Conservation (phyloP, 2,888 invertebrate species). For the Ditylenchus weischeri region DNA sequence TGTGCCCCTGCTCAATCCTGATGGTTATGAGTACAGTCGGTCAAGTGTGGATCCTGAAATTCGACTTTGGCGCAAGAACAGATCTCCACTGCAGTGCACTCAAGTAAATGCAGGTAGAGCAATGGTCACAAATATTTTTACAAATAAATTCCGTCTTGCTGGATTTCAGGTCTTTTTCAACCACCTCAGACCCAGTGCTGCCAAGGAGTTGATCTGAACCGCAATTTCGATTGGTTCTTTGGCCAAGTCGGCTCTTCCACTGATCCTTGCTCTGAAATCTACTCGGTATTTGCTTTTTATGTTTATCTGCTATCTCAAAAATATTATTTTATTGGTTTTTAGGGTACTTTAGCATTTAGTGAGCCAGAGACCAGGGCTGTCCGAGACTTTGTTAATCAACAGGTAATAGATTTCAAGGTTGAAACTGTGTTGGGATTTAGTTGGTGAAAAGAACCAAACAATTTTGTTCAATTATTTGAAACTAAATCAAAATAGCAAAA, state of each 20-base stretch:
- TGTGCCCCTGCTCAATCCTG: constrained; percentile 56
- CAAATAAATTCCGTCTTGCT: not conserved
- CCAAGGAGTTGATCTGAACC: constrained; percentile 56
- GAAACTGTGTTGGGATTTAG: too few relatives aligned
- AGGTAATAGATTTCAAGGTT: constrained; percentile 3
- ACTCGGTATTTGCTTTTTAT: constrained; percentile 35
- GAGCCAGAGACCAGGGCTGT: constrained; percentile 58
- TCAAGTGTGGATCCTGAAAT: constrained; percentile 39
- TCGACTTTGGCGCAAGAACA: constrained; percentile 53
- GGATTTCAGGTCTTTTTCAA: constrained; percentile 46
- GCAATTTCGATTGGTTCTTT: constrained; percentile 59
- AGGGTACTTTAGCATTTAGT: constrained; percentile 56
- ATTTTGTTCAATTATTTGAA: too few relatives aligned
- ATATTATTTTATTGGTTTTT: constrained; percentile 2
- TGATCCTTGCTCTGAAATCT: constrained; percentile 58
- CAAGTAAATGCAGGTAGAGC: constrained; percentile 34
- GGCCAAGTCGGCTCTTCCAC: constrained; percentile 55
- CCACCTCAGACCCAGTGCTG: constrained; percentile 55
- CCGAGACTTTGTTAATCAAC: constrained; percentile 50
- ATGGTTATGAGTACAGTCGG: constrained; percentile 41
- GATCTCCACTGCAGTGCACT: constrained; percentile 45
- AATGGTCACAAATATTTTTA: not conserved
- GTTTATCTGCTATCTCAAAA: not conserved
- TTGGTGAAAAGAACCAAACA: too few relatives aligned
- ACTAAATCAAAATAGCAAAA: too few relatives aligned